phyloP scores from a whole-genome alignment of 2,888 invertebrate genomes.

The Cosmia pyralina region DNA sequence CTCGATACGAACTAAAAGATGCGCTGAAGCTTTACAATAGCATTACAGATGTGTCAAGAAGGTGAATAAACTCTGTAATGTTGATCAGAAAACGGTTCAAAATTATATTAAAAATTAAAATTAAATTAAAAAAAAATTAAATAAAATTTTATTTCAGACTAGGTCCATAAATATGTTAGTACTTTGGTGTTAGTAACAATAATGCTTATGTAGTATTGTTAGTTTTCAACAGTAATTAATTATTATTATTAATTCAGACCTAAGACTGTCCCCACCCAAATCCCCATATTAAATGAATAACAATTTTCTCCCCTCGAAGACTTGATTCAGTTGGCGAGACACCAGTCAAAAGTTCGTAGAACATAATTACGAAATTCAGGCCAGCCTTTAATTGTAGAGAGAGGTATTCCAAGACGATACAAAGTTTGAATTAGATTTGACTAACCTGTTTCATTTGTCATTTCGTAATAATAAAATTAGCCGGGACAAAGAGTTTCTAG shows the following conservation, averaged over 20 bases:
- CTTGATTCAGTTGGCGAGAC: slow-evolving; percentile 16
- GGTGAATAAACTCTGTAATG: slow-evolving; percentile 1
- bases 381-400: slow-evolving; percentile 39
- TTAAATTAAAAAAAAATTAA: too few species aligned
- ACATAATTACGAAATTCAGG: slow-evolving; percentile 46
- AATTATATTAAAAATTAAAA: not conserved
- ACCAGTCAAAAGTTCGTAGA: slow-evolving; percentile 38
- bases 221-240: too few species aligned
- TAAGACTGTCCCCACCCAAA: too few species aligned
- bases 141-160: too few species aligned
- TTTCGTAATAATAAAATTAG: slow-evolving; percentile 36
- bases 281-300: slow-evolving; percentile 1
- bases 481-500: not conserved
- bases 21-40: not conserved
- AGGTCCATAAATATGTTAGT: too few species aligned
- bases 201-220: too few species aligned
- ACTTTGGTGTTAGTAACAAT: too few species aligned
- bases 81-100: not conserved
- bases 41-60: not conserved
- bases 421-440: slow-evolving; percentile 50
- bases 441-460: slow-evolving; percentile 32
- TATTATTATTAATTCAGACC: too few species aligned
- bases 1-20: slow-evolving; percentile 3
- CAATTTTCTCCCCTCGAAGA: slow-evolving; percentile 12
- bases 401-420: slow-evolving; percentile 42